These are phyloP conservation scores for Etheostoma nigrum DNA, from an alignment of 2,797 vertebrate genomes.

Conservation along the genomic window DNA sequence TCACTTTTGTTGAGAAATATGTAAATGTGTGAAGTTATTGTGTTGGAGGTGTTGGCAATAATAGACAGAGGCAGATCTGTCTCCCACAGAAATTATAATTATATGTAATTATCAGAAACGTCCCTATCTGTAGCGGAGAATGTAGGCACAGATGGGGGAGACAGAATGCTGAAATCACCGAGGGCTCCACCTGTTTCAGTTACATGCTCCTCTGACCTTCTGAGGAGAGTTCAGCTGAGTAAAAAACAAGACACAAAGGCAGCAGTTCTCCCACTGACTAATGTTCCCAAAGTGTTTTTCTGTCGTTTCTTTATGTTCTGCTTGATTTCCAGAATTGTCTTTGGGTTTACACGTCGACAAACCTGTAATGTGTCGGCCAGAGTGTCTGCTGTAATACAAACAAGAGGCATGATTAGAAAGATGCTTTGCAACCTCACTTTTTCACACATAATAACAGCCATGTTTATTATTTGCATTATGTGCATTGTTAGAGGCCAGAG, in stretches of 20 bases:
- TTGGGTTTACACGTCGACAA: slow-evolving; percentile 38
- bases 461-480: slow-evolving; percentile 45
- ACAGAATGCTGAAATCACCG: slow-evolving; percentile 74
- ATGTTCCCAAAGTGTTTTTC: slow-evolving; percentile 51
- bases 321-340: slow-evolving; percentile 65
- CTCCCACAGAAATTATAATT: slow-evolving; percentile 86
- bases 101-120: slow-evolving; percentile 83
- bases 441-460: slow-evolving; percentile 14
- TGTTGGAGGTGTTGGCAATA: slow-evolving; percentile 84
- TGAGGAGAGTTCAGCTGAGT: slow-evolving; percentile 64
- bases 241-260: slow-evolving; percentile 59
- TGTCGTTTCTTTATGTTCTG: slow-evolving; percentile 41
- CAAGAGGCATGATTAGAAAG: slow-evolving; percentile 60
- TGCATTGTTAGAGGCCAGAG: not conserved
- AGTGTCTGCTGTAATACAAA: slow-evolving; percentile 78
- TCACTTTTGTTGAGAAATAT: slow-evolving; percentile 84
- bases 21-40: slow-evolving; percentile 83
- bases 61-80: slow-evolving; percentile 84
- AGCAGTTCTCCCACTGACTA: slow-evolving; percentile 57
- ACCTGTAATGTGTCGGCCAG: slow-evolving; percentile 44
- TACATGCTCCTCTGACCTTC: slow-evolving; percentile 80
- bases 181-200: slow-evolving; percentile 80
- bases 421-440: slow-evolving; percentile 12
- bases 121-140: slow-evolving; percentile 81
- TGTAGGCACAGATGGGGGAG: slow-evolving; percentile 81